Evolutionary conservation across 2,797 vertebrate genomes (phyloP).

Genomic region (Cirrhinus mrigala): DNA sequence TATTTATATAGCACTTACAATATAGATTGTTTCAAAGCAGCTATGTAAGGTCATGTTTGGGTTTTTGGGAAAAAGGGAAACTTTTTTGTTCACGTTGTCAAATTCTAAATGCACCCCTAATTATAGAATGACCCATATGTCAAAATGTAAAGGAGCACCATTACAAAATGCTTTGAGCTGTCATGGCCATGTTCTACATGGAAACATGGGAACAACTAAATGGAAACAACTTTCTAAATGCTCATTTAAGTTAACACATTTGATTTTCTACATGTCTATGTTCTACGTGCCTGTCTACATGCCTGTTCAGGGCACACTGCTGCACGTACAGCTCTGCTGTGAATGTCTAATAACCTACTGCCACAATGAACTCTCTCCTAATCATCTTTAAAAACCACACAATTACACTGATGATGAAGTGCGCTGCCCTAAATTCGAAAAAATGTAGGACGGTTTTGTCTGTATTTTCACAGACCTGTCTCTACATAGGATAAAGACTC

Average conservation of each 20-base stretch:
- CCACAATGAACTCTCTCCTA: slow-evolving; percentile 33
- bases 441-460: slow-evolving; percentile 38
- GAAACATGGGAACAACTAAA: not conserved
- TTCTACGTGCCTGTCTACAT: slow-evolving; percentile 48
- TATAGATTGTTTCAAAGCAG: too few species aligned
- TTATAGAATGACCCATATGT: too few species aligned
- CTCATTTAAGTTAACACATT: not conserved
- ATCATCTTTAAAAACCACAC: slow-evolving; percentile 26
- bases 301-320: slow-evolving; percentile 44
- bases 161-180: too few species aligned
- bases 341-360: slow-evolving; percentile 55
- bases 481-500: slow-evolving; percentile 61
- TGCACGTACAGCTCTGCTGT: slow-evolving; percentile 31
- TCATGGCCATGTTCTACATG: not conserved
- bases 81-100: too few species aligned
- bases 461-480: slow-evolving; percentile 39
- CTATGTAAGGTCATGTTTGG: too few species aligned
- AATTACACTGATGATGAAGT: slow-evolving; percentile 18
- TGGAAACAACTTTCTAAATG: not conserved
- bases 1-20: too few species aligned
- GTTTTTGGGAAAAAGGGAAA: too few species aligned
- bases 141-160: not conserved
- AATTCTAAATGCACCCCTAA: too few species aligned
- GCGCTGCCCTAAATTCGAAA: slow-evolving; percentile 30
- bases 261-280: slow-evolving; percentile 50